A percentile compares a stretch with the other conserved stretches of the same genome.
These are phyloP conservation scores for Lagopus leucura DNA, from an alignment of 2,113 vertebrate species.

Conservation along the genomic window DNA sequence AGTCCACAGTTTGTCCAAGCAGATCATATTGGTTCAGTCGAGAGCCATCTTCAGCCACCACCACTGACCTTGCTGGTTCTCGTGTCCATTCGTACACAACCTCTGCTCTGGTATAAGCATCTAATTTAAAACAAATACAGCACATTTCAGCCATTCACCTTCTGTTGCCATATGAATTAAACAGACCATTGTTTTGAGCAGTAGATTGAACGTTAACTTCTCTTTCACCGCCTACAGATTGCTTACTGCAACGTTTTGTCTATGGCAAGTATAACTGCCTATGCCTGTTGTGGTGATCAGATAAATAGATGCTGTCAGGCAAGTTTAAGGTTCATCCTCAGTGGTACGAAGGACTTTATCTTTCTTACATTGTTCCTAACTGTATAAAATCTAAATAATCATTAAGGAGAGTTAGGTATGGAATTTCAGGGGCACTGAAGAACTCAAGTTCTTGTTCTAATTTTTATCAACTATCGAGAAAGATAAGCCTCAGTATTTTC, in stretches of 20 bases:
- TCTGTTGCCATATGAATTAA: background rate
- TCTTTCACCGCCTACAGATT: background rate
- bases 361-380: background rate
- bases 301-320: background rate
- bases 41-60: slow-evolving; percentile 96
- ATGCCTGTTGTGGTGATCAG: background rate
- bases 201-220: background rate
- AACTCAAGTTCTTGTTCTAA: background rate
- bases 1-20: slow-evolving; percentile 95
- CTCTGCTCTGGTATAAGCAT: slow-evolving; percentile 96
- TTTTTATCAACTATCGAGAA: background rate
- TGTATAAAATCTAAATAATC: background rate
- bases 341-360: background rate
- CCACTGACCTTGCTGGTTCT: slow-evolving; percentile 92
- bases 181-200: background rate
- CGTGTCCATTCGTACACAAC: slow-evolving; percentile 97
- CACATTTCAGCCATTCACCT: background rate
- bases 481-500: background rate
- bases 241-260: background rate
- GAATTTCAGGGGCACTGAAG: background rate
- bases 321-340: background rate
- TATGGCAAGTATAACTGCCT: background rate
- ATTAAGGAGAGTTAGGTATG: background rate
- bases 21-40: slow-evolving; percentile 97
- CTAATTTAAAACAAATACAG: slow-evolving; percentile 72